Percentiles rank a stretch among this genome's conserved stretches.
phyloP scores from a whole-genome alignment of 2,888 invertebrate species.

The Ditylenchus weischeri region DNA sequence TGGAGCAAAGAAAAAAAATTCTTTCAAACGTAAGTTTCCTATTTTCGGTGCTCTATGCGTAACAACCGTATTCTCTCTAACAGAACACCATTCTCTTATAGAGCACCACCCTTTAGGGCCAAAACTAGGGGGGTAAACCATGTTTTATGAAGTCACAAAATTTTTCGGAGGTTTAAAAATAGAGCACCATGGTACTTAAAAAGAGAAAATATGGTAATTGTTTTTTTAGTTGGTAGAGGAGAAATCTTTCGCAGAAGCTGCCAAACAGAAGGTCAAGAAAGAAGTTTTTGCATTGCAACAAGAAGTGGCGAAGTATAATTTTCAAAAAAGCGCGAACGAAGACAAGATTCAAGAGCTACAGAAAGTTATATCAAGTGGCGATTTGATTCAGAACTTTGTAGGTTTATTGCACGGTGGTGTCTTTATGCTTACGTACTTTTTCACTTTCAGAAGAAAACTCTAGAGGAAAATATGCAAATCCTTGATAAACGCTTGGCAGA shows the following conservation, averaged over 20 bases:
- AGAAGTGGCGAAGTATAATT: not conserved
- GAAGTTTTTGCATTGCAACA: not conserved
- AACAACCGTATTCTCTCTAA: no score
- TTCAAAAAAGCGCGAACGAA: constrained; percentile 8
- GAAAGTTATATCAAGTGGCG: constrained; percentile 19
- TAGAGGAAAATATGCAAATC: constrained; percentile 7
- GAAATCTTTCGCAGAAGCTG: constrained; percentile 17
- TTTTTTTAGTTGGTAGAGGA: constrained; percentile 5
- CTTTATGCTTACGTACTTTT: not conserved
- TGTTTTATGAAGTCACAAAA: no score
- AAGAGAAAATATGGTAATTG: no score
- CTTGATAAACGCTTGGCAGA: not conserved
- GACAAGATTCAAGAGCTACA: constrained; percentile 26
- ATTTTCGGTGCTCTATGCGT: no score
- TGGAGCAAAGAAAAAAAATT: no score
- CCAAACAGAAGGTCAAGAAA: not conserved
- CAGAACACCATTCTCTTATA: no score
- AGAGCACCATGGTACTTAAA: no score
- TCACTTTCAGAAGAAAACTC: constrained; percentile 13
- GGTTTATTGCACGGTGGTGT: not conserved
- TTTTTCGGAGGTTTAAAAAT: no score
- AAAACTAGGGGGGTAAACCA: no score
- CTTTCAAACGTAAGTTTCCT: no score
- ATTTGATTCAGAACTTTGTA: constrained; percentile 29
- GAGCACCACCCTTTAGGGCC: no score